phyloP scores from a whole-genome alignment of 1,140 invertebrate species.

The Sycophaga agraensis region DNA sequence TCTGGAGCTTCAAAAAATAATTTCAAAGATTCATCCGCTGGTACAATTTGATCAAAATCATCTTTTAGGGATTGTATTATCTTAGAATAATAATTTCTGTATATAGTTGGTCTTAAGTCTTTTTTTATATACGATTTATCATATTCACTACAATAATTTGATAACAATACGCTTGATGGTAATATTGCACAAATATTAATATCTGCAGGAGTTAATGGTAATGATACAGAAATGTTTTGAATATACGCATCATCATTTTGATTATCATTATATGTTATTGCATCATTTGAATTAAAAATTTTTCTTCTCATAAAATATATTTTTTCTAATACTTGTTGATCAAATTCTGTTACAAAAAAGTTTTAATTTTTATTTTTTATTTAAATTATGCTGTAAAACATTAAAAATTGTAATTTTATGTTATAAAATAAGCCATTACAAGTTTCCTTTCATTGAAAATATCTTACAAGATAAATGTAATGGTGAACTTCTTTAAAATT shows the following conservation, averaged over 20 bases:
- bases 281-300: no score
- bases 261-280: neutral
- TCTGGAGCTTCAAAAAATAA: constrained; percentile 4
- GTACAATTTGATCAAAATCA: constrained; percentile 13
- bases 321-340: no score
- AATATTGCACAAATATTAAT: neutral
- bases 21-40: constrained; percentile 3
- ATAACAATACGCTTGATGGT: constrained; percentile 8
- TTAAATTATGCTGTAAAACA: no score
- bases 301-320: no score
- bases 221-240: neutral
- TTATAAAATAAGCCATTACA: no score
- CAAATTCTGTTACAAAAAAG: no score
- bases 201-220: constrained; percentile 4
- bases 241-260: constrained; percentile 1
- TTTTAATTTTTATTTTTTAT: no score
- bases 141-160: constrained; percentile 29
- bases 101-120: constrained; percentile 15
- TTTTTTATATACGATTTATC: constrained; percentile 4
- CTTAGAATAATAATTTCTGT: constrained; percentile 13
- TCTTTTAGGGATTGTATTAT: constrained; percentile 7
- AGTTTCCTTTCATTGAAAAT: no score
- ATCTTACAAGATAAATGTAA: no score
- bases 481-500: no score
- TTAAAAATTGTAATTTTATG: no score